Evolutionary conservation across 2,888 invertebrate species (phyloP), one percentile per base, ranked within the genome.

Genomic region (Athalia circularis): DNA sequence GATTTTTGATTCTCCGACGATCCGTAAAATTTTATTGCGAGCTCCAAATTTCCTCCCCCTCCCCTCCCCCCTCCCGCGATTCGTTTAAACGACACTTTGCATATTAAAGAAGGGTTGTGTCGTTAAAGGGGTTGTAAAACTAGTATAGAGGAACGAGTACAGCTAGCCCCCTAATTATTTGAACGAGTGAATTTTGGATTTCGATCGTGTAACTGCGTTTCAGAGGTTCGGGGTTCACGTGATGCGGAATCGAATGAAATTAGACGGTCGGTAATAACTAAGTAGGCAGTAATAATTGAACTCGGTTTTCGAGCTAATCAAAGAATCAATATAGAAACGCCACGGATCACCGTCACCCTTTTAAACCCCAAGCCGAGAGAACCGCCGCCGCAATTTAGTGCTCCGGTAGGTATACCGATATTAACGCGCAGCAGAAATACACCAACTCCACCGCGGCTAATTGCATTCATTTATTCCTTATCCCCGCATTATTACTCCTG

Each of bases 391-490:
- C 29, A 29, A 29, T 29, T 29, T 29, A 29, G 29, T 29, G 29
- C 29, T 29, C 29, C 29, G 29, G 29, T 29, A 29, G 29, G 1
- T 29, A n/a, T n/a, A 29, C 29, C 29, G 29, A 29, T 29, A 29
- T 29, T 29, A 29, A 29, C 29, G 29, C 29, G 54, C 9, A n/a
- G 8, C 54, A 11, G 54, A 54, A 8, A 54, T 57, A 59, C n/a
- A 47, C 15, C 57, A 65, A 64, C 15, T 54, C 67, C 48, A 78
- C n/a, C 70, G 64, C 77, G 82, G 80, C 82, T 86, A 88, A 88
- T 88, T 88, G 85, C 87, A 85, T 87, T 85, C 86, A 87, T 86
- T 86, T 85, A 85, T 87, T 85, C 82, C 83, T 83, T 82, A 85
- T 84, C 84, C 82, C 81, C 83, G 54, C 29, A 29, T 29, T 29